Percentiles rank a stretch among this genome's conserved stretches.
phyloP scores from a whole-genome alignment of 2,113 vertebrate species.

The Actenoides lindsayi region DNA sequence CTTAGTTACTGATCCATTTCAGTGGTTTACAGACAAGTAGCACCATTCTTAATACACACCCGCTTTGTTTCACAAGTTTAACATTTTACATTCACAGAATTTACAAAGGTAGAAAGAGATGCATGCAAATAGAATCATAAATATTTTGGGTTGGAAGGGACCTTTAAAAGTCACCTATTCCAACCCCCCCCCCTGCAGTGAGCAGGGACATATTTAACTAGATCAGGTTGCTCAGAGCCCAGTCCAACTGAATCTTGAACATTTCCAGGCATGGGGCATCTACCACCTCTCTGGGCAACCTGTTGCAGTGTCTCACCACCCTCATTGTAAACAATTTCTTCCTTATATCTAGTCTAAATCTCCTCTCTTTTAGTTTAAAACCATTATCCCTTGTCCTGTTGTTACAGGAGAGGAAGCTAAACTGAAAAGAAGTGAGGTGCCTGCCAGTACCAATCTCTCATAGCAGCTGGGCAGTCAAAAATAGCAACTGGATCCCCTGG shows the following conservation, averaged over 20 bases:
- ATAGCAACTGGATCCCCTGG: not conserved
- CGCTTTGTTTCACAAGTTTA: not conserved
- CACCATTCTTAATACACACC: not conserved
- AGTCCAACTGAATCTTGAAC: not conserved
- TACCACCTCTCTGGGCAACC: not conserved
- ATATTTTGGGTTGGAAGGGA: not conserved
- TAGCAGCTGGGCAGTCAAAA: not conserved
- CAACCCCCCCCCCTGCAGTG: not conserved
- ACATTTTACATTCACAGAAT: not conserved
- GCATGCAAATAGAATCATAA: not conserved
- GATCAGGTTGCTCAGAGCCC: not conserved
- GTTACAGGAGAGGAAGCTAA: not conserved
- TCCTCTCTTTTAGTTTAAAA: not conserved
- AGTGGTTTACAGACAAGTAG: not conserved
- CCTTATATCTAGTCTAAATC: not conserved
- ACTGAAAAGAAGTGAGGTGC: not conserved
- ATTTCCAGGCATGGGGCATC: not conserved
- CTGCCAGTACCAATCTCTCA: not conserved
- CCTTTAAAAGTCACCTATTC: not conserved
- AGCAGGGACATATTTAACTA: not conserved
- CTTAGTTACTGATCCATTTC: not conserved
- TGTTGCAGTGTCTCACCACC: not conserved
- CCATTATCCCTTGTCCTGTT: not conserved
- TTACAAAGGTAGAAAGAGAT: not conserved
- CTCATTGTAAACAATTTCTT: not conserved